Conservation (phyloP, 2,888 invertebrate species). For the Hypsopygia costalis region DNA sequence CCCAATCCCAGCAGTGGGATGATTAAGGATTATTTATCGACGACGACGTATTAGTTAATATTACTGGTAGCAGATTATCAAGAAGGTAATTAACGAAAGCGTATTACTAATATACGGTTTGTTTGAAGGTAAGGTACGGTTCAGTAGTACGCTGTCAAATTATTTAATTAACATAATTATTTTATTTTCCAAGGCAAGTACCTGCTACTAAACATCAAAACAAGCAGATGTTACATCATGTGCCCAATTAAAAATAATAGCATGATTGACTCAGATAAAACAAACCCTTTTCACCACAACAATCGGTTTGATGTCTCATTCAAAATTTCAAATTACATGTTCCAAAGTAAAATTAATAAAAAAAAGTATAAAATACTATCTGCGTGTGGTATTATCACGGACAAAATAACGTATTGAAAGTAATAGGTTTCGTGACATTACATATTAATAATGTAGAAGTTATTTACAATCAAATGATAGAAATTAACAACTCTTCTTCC, state of each 20-base stretch:
- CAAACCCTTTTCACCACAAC: constrained; percentile 55
- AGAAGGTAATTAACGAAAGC: too few species aligned
- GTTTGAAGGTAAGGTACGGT: too few species aligned
- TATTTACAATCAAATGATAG: constrained; percentile 35
- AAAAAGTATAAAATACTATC: constrained; percentile 37
- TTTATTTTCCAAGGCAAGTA: too few species aligned
- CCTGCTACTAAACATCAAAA: constrained; percentile 16
- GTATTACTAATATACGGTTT: too few species aligned
- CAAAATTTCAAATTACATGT: constrained; percentile 57
- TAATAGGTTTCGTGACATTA: constrained; percentile 52
- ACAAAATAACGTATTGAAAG: constrained; percentile 37
- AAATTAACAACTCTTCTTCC: constrained; percentile 48
- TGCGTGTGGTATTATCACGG: constrained; percentile 45
- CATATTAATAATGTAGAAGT: constrained; percentile 46
- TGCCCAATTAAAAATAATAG: constrained; percentile 66
- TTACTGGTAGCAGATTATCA: too few species aligned
- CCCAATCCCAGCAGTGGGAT: too few species aligned
- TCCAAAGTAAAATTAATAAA: constrained; percentile 31
- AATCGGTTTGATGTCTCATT: constrained; percentile 68
- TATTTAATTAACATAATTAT: too few species aligned
- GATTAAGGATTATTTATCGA: too few species aligned
- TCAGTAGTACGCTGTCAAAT: too few species aligned
- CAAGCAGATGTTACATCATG: constrained; percentile 51
- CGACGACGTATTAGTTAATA: too few species aligned
- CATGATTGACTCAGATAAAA: constrained; percentile 57